A percentile compares a stretch with the other conserved stretches of the same genome.
Evolutionary conservation across 2,113 vertebrate species (phyloP).

Genomic region (Lutjanus erythropterus): DNA sequence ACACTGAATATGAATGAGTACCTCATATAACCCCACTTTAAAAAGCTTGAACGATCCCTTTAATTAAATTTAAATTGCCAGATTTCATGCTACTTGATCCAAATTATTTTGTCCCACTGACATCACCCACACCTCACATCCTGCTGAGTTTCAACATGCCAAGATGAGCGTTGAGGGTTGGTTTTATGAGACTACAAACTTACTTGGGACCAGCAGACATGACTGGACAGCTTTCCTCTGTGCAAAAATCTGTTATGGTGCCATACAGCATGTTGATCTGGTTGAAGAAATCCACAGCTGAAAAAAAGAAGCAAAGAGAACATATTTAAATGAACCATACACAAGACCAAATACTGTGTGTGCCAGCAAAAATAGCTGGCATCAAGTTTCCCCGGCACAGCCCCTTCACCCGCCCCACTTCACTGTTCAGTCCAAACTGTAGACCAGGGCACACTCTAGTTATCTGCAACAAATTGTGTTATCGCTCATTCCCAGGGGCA

Average conservation of each 20-base stretch:
- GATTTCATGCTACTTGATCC: neutral
- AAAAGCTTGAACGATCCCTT: too few species aligned
- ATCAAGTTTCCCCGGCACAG: constrained; percentile 22
- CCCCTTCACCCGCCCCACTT: neutral
- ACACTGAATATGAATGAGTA: too few species aligned
- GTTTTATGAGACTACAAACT: constrained; percentile 35
- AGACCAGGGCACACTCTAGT: constrained; percentile 43
- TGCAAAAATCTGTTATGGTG: constrained; percentile 97
- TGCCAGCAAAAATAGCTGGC: constrained; percentile 6
- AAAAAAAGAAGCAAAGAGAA: neutral
- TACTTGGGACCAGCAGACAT: constrained; percentile 97
- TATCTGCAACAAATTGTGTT: constrained; percentile 36
- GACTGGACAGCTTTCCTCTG: constrained; percentile 91
- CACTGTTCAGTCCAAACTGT: constrained; percentile 26
- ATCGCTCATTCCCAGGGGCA: constrained; percentile 43
- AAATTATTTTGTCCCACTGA: neutral
- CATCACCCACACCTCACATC: neutral
- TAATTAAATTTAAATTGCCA: neutral
- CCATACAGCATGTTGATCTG: constrained; percentile 99
- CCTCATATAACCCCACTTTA: too few species aligned
- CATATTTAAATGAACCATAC: neutral
- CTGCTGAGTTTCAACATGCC: neutral
- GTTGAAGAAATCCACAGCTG: constrained; percentile 98
- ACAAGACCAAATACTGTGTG: neutral
- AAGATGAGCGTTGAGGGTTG: neutral